Conservation (phyloP, 2,888 invertebrate species). For the Tetranychus truncatus region DNA sequence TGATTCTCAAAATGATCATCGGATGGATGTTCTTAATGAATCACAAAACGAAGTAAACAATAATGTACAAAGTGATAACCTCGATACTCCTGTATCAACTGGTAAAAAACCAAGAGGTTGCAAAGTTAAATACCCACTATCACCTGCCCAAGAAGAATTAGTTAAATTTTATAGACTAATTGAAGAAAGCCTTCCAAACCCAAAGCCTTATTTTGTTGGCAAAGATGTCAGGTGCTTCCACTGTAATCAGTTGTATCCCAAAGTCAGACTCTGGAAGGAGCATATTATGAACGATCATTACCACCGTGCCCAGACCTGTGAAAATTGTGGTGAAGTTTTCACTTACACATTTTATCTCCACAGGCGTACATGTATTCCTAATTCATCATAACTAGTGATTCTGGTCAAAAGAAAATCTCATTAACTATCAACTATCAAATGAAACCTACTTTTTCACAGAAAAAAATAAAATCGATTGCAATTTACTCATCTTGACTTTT, state of each 20-base stretch:
- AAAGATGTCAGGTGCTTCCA: background rate
- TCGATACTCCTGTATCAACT: background rate
- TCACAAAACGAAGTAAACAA: background rate
- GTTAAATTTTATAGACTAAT: background rate
- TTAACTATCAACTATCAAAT: too few species aligned
- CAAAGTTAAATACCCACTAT: background rate
- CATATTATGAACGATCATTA: background rate
- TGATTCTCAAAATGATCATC: background rate
- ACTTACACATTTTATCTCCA: background rate
- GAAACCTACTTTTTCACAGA: too few species aligned
- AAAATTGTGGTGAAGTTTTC: background rate
- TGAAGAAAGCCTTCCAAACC: background rate
- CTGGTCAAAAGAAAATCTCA: too few species aligned
- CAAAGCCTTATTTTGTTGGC: background rate
- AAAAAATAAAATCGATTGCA: too few species aligned
- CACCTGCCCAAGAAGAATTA: background rate
- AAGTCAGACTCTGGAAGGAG: background rate
- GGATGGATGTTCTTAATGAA: background rate
- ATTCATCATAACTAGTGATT: too few species aligned
- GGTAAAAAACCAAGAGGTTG: background rate
- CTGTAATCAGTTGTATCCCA: background rate
- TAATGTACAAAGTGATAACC: background rate
- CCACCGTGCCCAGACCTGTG: background rate
- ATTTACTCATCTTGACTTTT: too few species aligned
- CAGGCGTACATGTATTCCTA: background rate